Evolutionary conservation across 2,113 vertebrate genomes (phyloP).

Genomic region (Epinephelus fuscoguttatus): DNA sequence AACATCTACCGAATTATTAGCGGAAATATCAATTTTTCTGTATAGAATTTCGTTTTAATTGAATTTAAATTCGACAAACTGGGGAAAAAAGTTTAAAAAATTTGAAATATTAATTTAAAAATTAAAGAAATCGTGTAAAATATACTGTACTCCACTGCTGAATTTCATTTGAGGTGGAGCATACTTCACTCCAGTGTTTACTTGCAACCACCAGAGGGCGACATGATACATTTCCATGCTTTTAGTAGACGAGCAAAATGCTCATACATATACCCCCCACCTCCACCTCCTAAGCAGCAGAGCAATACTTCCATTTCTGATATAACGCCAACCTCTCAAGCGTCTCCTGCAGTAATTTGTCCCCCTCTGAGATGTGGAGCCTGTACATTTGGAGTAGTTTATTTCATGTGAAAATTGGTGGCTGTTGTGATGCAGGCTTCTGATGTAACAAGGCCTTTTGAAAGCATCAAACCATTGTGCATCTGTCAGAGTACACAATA

Average conservation of each 20-base stretch:
- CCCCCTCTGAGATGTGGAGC: background rate
- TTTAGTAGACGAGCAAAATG: too few species aligned
- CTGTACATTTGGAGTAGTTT: background rate
- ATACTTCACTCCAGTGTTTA: background rate
- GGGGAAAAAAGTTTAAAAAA: too few species aligned
- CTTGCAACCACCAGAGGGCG: conserved; percentile 64
- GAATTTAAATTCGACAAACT: background rate
- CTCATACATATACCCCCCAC: background rate
- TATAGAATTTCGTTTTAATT: background rate
- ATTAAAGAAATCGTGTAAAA: background rate
- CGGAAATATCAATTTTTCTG: background rate
- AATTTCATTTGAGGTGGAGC: background rate
- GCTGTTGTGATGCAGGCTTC: too few species aligned
- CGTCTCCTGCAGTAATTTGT: background rate
- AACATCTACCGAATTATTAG: background rate
- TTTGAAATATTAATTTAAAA: background rate
- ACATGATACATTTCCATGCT: background rate
- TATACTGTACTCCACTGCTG: background rate
- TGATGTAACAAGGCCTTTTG: too few species aligned
- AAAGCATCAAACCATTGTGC: too few species aligned
- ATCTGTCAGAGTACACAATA: background rate
- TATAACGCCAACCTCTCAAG: background rate
- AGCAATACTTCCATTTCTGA: background rate
- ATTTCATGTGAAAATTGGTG: background rate
- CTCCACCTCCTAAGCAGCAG: background rate